Base-by-base conservation (phyloP, 2,113 vertebrate species). In the Aegithalos caudatus region DNA sequence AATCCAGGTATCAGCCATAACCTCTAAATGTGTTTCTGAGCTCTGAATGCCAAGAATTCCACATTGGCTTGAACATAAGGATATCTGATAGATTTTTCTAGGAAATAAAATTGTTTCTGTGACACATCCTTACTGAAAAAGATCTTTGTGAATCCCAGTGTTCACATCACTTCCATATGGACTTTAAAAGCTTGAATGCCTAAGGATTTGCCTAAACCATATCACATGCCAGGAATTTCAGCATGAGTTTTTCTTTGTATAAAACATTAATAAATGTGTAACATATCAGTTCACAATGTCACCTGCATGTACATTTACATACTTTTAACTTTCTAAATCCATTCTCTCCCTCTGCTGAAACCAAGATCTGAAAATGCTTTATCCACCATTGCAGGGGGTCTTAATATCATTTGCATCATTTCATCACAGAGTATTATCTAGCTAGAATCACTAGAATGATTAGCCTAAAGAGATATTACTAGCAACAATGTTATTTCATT, bases 401-500 rank as follows among this genome's bases (percentile, higher is more conserved):
- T 94, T 70, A 47, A 44, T 86, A 70, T 70, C 92, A 92, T 90
- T 90, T 95, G 50, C 64, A 95, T 87, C 9, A 92, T 90, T 96
- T 94, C 56, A 94, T 85, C 53, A 54, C 81, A 86, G 35, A 9
- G 4, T 62, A 95, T 93, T 81, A 86, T 86, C 93, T 38, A 29
- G 11, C 21, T 47, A 47, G 45, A 47, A 81, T 84, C 81, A 17
- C 28, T 51, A 45, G 91, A 82, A 60, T 85, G 58, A 80, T 96
- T 96, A 95, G 88, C 38, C 74, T 88, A 64, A 93, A 81, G 77
- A 95, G 67, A 91, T 87, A 54, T 94, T 94, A 64, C 60, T 90
- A 81, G 47, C 51, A 96, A 95, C 33, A 95, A 64, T 94, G 92
- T 88, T 91, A 92, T 95, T 97, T 97, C 51, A 86, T 96, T 96